Evolutionary conservation across 2,113 vertebrate species (phyloP).

Genomic region (Miniopterus natalensis): DNA sequence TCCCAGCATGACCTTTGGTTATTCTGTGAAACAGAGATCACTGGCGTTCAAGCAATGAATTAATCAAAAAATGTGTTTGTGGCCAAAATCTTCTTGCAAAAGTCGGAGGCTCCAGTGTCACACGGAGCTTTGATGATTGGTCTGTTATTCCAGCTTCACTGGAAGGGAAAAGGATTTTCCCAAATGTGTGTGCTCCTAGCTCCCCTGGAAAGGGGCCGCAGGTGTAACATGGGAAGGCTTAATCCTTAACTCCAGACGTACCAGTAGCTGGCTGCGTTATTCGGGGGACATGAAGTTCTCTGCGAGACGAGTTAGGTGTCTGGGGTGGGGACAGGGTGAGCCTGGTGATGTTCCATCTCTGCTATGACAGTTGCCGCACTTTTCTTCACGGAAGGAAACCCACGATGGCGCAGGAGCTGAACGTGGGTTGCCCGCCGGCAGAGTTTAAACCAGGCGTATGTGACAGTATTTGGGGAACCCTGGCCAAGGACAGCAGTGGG

Average conservation of each 20-base stretch:
- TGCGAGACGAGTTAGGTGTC: background rate
- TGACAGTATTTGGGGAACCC: background rate
- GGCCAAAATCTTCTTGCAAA: background rate
- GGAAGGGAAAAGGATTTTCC: background rate
- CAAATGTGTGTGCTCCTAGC: background rate
- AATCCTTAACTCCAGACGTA: background rate
- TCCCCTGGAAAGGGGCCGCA: background rate
- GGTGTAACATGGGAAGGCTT: background rate
- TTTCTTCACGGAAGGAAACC: background rate
- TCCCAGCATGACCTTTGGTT: conserved; percentile 62
- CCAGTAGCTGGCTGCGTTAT: background rate
- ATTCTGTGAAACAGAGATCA: conserved; percentile 69
- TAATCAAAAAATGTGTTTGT: background rate
- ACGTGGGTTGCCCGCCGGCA: background rate
- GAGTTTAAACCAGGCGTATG: background rate
- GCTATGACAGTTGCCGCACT: background rate
- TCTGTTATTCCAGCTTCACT: background rate
- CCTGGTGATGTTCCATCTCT: background rate
- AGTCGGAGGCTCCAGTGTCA: background rate
- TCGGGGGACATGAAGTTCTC: background rate
- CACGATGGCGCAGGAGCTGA: background rate
- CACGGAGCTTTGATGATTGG: background rate
- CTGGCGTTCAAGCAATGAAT: conserved; percentile 62
- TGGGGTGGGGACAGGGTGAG: background rate
- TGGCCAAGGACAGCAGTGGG: background rate